Evolutionary conservation across 2,113 vertebrate genomes (phyloP), one percentile per base, ranked within the genome.

Genomic region (Mastomys natalensis): DNA sequence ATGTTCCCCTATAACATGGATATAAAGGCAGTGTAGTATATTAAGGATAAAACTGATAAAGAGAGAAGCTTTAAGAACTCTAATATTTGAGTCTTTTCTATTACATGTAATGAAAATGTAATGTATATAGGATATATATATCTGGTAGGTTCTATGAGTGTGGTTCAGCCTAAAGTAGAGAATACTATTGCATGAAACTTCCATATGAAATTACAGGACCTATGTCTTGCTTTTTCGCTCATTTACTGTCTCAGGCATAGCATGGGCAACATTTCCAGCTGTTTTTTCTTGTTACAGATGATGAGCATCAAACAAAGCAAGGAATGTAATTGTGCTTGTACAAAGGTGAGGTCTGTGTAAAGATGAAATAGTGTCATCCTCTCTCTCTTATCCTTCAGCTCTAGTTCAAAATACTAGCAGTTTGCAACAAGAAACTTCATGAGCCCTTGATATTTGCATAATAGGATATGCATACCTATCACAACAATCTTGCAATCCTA

Each of bases 371-470:
- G 0, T 85, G 37, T 12, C 21, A 34, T 70, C 80, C n/a, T 74
- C 5, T 91, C 5, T 91, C 48, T 60, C 9, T 13, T 90, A 34
- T 76, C 40, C 84, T 66, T 78, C 29, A 82, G 4, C 43, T 93
- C 5, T 43, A 60, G 11, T 26, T 70, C 19, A 80, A 34, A 90
- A 48, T 7, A 58, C 6, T 34, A 91, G 68, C 3, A 55, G 3
- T 89, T 81, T 15, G 84, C 68, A 81, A 9, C 13, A 87, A 53
- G 0, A 64, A 15, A 66, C 82, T 92, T 88, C 40, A 74, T 85
- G 16, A 31, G 34, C 4, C 90, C 40, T 93, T 78, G 48, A 92
- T 94, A 78, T 55, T 93, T 90, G 19, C 55, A 87, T 64, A 76
- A 58, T 17, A 89, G 40, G 43, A 62, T 22, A 19, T 51, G 16